These are phyloP conservation scores for Poecile montanus DNA, from an alignment of 2,797 vertebrate genomes.

Conservation along the genomic window DNA sequence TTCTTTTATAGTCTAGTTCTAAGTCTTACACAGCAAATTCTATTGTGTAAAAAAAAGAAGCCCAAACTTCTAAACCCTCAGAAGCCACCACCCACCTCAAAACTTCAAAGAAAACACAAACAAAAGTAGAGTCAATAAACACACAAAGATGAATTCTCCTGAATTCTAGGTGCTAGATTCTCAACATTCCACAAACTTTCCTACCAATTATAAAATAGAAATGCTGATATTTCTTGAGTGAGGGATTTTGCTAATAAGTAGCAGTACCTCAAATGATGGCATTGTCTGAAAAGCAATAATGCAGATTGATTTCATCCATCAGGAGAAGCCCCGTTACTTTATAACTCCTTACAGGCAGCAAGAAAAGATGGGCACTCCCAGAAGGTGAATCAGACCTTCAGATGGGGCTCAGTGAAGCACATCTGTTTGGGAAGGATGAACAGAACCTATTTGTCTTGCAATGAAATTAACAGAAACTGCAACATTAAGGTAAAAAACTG, in stretches of 20 bases:
- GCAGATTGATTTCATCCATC: not conserved
- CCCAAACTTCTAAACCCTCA: not conserved
- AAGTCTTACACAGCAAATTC: not conserved
- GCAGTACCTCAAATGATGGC: not conserved
- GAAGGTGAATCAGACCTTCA: not conserved
- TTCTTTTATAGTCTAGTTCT: not conserved
- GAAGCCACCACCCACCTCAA: not conserved
- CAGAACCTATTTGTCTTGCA: not conserved
- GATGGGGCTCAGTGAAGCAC: not conserved
- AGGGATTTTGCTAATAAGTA: not conserved
- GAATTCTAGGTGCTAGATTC: not conserved
- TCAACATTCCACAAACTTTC: not conserved
- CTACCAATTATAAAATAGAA: not conserved
- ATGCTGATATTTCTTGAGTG: not conserved
- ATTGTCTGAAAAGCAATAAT: not conserved
- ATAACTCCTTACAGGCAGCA: not conserved
- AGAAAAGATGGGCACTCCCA: not conserved
- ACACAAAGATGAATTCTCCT: not conserved
- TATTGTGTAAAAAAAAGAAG: not conserved
- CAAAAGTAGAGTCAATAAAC: not conserved
- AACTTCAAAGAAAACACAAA: not conserved
- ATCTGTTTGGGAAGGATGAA: not conserved
- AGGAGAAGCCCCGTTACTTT: not conserved
- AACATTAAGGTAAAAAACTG: not conserved
- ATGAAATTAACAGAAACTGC: not conserved